A percentile compares a stretch with the other conserved stretches of the same genome.
phyloP scores from a whole-genome alignment of 1,140 invertebrate species.

The Episyrphus balteatus region DNA sequence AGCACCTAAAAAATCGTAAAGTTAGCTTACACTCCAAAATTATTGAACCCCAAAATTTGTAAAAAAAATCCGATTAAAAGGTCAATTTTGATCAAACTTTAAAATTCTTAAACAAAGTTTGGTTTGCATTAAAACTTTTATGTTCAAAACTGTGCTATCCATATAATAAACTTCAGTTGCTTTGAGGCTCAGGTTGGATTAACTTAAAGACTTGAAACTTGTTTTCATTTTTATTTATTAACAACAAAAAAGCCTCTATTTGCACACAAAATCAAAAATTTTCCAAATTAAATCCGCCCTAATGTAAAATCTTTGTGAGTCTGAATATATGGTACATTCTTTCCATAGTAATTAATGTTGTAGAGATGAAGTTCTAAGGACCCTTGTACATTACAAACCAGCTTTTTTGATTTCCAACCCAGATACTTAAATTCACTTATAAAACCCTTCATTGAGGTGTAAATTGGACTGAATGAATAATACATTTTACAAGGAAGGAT shows the following conservation, averaged over 20 bases:
- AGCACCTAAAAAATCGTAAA: no score
- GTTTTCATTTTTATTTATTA: not conserved
- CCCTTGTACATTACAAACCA: not conserved
- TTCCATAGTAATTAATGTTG: not conserved
- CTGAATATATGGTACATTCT: not conserved
- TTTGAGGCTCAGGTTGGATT: not conserved
- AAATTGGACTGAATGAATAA: not conserved
- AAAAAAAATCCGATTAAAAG: no score
- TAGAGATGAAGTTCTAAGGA: not conserved
- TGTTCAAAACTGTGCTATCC: not conserved
- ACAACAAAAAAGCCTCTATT: not conserved
- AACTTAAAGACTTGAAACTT: not conserved
- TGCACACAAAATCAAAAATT: not conserved
- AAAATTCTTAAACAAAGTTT: not conserved
- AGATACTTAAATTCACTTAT: not conserved
- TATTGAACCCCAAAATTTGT: no score
- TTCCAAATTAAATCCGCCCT: not conserved
- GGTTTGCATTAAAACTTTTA: not conserved
- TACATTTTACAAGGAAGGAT: no score
- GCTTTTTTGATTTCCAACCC: not conserved
- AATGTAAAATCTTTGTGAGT: not conserved
- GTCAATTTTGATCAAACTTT: not conserved
- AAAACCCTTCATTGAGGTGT: not conserved
- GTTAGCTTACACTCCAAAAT: no score
- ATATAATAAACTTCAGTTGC: not conserved